Evolutionary conservation across 2,797 vertebrate species (phyloP), one percentile per base, ranked within the genome.

Genomic region (Chelidonichthys spinosus): DNA sequence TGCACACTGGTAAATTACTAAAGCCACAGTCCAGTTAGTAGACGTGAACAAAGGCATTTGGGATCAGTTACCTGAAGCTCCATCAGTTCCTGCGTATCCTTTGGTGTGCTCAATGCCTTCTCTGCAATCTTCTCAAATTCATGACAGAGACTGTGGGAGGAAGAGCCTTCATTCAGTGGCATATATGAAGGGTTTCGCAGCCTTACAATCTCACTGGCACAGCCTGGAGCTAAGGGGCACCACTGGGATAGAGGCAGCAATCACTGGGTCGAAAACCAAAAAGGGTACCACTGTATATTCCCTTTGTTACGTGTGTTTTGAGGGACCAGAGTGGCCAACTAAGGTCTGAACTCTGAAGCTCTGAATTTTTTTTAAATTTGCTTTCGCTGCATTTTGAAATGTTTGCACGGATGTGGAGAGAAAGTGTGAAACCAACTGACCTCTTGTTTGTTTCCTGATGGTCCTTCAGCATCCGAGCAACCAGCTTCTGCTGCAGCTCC

Each of bases 61-160:
- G 18, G 25, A 33, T 14, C 10, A 42, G 47, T 78, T 94, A 98
- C 97, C 95, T 96, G 95, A 81, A 97, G 92, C 67, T 95, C 95
- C 94, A 97, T 95, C 18, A 98, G 91, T 36, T 94, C 92, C 11
- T 96, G 92, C 9, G 96, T 98, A 84, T 96, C 95, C 56, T 89
- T 81, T 6, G 96, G 97, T 4, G 92, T 94, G 69, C 90, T 94
- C 70, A 96, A 92, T 43, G 96, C 95, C 82, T 92, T 96, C 81
- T 96, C 94, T 60, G 96, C 90, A 87, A 97, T 96, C 82, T 70
- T 93, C 83, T 97, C 94, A 95, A 96, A 97, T 64, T 96, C 96
- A 25, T 91, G 76, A 78, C 96, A 96, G n/a, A 98, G 84, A 69
- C 97, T 97, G 89, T 79, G 91, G 91, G 53, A 63, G 46, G 52